phyloP scores from a whole-genome alignment of 2,797 vertebrate genomes.

The Rhynchonycteris naso region DNA sequence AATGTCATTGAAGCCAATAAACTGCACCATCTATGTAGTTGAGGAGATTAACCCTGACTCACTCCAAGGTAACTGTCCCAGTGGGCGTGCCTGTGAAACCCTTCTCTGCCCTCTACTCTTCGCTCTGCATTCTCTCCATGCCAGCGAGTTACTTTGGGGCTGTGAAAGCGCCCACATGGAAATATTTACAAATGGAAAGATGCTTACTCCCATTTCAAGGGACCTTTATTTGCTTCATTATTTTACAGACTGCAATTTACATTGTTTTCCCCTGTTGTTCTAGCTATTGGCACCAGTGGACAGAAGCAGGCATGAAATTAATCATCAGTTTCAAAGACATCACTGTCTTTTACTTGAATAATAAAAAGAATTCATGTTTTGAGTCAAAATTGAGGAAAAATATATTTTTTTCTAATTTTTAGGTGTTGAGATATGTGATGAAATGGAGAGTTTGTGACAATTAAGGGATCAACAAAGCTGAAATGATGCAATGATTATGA shows the following conservation, averaged over 20 bases:
- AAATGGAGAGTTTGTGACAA: slow-evolving; percentile 7
- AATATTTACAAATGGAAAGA: slow-evolving; percentile 51
- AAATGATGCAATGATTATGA: neutral
- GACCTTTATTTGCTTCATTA: slow-evolving; percentile 38
- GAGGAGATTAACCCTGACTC: slow-evolving; percentile 69
- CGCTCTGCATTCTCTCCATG: slow-evolving; percentile 10
- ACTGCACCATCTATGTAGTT: slow-evolving; percentile 11
- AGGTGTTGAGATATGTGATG: neutral
- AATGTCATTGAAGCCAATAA: slow-evolving; percentile 73
- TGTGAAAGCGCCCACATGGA: neutral
- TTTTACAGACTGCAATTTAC: slow-evolving; percentile 40
- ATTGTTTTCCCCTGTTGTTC: slow-evolving; percentile 11
- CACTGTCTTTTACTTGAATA: neutral
- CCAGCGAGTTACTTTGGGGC: slow-evolving; percentile 30
- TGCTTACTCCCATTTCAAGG: slow-evolving; percentile 6
- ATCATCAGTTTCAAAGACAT: slow-evolving; percentile 2
- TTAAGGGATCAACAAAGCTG: neutral
- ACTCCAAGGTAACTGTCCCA: slow-evolving; percentile 68
- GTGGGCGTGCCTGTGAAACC: slow-evolving; percentile 54
- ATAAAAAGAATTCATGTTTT: slow-evolving; percentile 2
- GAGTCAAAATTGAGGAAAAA: neutral
- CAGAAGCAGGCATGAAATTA: neutral
- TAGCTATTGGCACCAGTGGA: neutral
- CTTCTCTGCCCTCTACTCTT: neutral
- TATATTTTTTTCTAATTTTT: neutral